These are phyloP conservation scores for Trimorus sp. DNA, from an alignment of 2,888 invertebrate genomes.

Conservation along the genomic window DNA sequence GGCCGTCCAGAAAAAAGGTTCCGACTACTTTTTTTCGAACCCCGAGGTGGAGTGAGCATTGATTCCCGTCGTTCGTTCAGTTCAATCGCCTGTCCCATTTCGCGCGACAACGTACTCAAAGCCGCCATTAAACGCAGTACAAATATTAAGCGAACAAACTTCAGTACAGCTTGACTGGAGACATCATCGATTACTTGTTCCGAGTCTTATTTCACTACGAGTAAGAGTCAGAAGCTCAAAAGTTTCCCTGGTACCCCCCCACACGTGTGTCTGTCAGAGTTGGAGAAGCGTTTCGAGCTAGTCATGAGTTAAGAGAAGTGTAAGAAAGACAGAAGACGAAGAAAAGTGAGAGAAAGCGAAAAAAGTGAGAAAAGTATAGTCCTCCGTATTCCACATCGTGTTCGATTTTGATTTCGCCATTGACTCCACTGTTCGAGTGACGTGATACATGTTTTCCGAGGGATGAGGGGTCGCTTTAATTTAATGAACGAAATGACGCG, in stretches of 20 bases:
- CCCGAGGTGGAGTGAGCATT: slow-evolving; percentile 24
- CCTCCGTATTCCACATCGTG: slow-evolving; percentile 72
- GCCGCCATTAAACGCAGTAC: slow-evolving; percentile 33
- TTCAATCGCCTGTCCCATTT: slow-evolving; percentile 10
- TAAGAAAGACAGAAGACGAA: not conserved
- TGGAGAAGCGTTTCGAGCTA: slow-evolving; percentile 74
- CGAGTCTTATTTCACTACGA: slow-evolving; percentile 16
- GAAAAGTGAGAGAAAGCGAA: slow-evolving; percentile 9
- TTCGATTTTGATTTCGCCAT: slow-evolving; percentile 59
- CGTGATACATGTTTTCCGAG: slow-evolving; percentile 68
- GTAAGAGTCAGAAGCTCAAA: slow-evolving; percentile 54
- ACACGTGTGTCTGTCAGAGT: slow-evolving; percentile 41
- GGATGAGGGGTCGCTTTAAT: slow-evolving; percentile 73
- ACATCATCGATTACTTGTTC: slow-evolving; percentile 32
- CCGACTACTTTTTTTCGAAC: slow-evolving; percentile 49
- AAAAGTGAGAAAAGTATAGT: slow-evolving; percentile 62
- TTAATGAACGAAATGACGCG: slow-evolving; percentile 64
- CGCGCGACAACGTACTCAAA: slow-evolving; percentile 12
- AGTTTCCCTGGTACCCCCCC: slow-evolving; percentile 57
- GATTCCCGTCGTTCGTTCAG: slow-evolving; percentile 2
- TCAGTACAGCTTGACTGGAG: slow-evolving; percentile 7
- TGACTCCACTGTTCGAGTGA: slow-evolving; percentile 68
- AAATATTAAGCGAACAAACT: slow-evolving; percentile 25
- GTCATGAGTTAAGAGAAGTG: slow-evolving; percentile 72
- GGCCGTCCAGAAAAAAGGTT: slow-evolving; percentile 62